Percentiles rank a stretch among this genome's conserved stretches.
These are phyloP conservation scores for Eristalis pertinax DNA, from an alignment of 2,888 invertebrate genomes.

Conservation along the genomic window DNA sequence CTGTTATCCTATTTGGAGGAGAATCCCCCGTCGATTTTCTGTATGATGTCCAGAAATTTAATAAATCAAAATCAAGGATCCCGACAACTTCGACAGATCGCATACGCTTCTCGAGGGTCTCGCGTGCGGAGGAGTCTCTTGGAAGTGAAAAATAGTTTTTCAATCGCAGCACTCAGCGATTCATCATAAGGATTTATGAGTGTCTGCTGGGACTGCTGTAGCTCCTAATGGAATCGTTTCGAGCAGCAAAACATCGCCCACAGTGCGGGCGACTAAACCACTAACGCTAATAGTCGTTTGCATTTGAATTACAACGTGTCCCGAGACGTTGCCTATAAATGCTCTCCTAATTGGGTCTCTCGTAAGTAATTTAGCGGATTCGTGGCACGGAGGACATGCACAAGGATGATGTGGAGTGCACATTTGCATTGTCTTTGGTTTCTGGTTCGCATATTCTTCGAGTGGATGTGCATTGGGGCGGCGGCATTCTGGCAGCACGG, in stretches of 20 bases:
- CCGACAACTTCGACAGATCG: slow-evolving; percentile 64
- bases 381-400: slow-evolving; percentile 10
- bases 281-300: slow-evolving; percentile 16
- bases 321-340: slow-evolving; percentile 13
- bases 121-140: not conserved
- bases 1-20: not conserved
- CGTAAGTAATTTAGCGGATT: slow-evolving; percentile 43
- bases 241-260: not conserved
- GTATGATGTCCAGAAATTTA: slow-evolving; percentile 37
- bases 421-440: slow-evolving; percentile 43
- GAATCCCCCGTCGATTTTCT: not conserved
- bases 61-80: slow-evolving; percentile 66
- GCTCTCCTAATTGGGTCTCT: slow-evolving; percentile 36
- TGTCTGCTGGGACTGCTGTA: slow-evolving; percentile 12
- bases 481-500: slow-evolving; percentile 1
- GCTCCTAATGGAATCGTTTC: slow-evolving; percentile 40
- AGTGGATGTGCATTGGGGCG: slow-evolving; percentile 37
- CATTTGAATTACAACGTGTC: slow-evolving; percentile 23
- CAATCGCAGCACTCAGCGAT: slow-evolving; percentile 38
- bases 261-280: not conserved
- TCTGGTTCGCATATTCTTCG: slow-evolving; percentile 20
- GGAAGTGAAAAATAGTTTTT: slow-evolving; percentile 61
- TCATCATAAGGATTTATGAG: slow-evolving; percentile 60
- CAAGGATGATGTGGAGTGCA: slow-evolving; percentile 29
- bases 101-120: slow-evolving; percentile 26